These are phyloP conservation scores for Gymnoscelis rufifasciata DNA, from an alignment of 2,888 invertebrate species.

Conservation along the genomic window DNA sequence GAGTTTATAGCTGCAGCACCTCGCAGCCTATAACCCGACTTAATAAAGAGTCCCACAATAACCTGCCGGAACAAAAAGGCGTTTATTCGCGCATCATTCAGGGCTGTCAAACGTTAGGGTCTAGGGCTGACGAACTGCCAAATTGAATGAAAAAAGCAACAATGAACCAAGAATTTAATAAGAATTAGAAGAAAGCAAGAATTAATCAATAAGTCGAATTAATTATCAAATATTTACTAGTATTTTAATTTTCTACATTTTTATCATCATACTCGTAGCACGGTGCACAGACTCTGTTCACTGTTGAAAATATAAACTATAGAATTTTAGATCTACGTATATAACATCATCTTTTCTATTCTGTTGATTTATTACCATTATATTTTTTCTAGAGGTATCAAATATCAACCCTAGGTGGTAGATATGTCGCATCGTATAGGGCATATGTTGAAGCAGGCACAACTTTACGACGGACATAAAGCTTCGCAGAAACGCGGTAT, in stretches of 20 bases:
- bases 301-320: too few relatives aligned
- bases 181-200: too few relatives aligned
- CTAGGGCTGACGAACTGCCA: background rate
- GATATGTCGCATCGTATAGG: constrained; percentile 25
- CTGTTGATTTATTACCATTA: background rate
- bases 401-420: constrained; percentile 14
- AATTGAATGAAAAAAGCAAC: too few relatives aligned
- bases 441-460: constrained; percentile 33
- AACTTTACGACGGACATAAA: constrained; percentile 62
- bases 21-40: constrained; percentile 28
- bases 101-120: constrained; percentile 5
- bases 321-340: too few relatives aligned
- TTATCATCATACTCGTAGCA: too few relatives aligned
- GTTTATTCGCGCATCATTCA: constrained; percentile 25
- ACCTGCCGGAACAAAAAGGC: constrained; percentile 29
- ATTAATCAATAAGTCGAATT: too few relatives aligned
- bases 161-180: too few relatives aligned
- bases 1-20: constrained; percentile 27
- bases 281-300: too few relatives aligned
- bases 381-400: background rate
- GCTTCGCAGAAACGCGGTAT: constrained; percentile 36
- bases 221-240: too few relatives aligned
- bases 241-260: too few relatives aligned
- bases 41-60: constrained; percentile 31
- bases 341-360: too few relatives aligned